Conservation (phyloP, 2,888 invertebrate genomes). For the Seira sanloemensis region DNA sequence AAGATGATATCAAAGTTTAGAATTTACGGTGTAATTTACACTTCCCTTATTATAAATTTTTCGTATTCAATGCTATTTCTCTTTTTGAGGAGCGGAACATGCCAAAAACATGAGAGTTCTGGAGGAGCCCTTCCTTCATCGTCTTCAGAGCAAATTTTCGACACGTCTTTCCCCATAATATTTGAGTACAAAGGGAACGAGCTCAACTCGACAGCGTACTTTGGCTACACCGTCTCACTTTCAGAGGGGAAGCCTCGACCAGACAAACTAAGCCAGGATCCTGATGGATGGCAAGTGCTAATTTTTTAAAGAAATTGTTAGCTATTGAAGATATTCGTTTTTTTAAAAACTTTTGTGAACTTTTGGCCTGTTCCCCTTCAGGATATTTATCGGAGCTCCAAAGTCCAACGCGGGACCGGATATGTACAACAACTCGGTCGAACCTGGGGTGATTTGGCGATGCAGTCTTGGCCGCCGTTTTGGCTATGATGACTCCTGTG, state of each 20-base stretch:
- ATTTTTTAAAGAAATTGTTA: not conserved
- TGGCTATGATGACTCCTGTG: conserved; percentile 18
- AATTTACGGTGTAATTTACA: too few species aligned
- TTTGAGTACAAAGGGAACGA: not conserved
- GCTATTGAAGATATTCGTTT: not conserved
- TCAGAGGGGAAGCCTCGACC: not conserved
- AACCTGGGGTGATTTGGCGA: conserved; percentile 56
- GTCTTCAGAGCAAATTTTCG: conserved; percentile 21
- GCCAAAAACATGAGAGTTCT: too few species aligned
- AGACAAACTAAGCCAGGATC: not conserved
- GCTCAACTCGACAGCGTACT: conserved; percentile 5
- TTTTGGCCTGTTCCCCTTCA: too few species aligned
- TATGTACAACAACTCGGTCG: not conserved
- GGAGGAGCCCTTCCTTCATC: too few species aligned
- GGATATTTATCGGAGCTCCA: conserved; percentile 65
- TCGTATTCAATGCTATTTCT: too few species aligned
- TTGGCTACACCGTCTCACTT: conserved; percentile 31
- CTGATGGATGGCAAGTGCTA: conserved; percentile 24
- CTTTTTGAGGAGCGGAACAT: too few species aligned
- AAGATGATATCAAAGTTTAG: too few species aligned
- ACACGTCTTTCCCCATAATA: conserved; percentile 29
- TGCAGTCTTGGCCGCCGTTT: conserved; percentile 50
- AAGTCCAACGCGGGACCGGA: conserved; percentile 22
- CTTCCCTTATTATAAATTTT: too few species aligned
- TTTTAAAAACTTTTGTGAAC: too few species aligned